phyloP scores from a whole-genome alignment of 2,797 vertebrate species.

The Diceros bicornis region DNA sequence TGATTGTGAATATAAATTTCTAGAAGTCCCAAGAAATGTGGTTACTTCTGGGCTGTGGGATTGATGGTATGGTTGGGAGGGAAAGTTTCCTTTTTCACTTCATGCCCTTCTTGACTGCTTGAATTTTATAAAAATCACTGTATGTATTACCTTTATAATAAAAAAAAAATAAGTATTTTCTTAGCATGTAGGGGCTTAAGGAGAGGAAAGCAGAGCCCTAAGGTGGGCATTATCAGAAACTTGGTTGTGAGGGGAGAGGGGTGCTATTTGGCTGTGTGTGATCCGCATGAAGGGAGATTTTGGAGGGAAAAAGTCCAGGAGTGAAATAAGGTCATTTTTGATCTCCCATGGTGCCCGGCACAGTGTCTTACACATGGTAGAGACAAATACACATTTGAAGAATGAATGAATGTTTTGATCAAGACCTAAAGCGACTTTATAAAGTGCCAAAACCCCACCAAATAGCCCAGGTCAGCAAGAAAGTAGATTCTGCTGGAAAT shows the following conservation, averaged over 20 bases:
- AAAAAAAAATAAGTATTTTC: not conserved
- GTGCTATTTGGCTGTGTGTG: not conserved
- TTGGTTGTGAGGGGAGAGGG: not conserved
- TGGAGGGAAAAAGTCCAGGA: not conserved
- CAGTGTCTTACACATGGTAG: not conserved
- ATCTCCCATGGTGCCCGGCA: not conserved
- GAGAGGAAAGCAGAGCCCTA: not conserved
- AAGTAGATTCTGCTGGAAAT: conserved; percentile 34
- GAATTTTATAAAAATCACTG: not conserved
- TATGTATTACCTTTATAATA: not conserved
- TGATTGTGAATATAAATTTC: conserved; percentile 19
- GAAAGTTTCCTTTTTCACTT: not conserved
- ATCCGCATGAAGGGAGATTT: not conserved
- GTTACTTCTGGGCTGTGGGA: not conserved
- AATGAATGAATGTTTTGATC: conserved; percentile 31
- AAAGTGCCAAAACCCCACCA: not conserved
- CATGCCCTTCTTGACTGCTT: not conserved
- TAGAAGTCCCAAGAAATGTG: not conserved
- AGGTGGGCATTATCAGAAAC: not conserved
- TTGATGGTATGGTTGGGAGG: not conserved
- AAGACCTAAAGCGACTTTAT: conserved; percentile 44
- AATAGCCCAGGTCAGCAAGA: conserved; percentile 8
- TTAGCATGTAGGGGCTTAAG: not conserved
- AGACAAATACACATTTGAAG: not conserved
- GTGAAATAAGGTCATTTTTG: not conserved